A percentile compares a stretch with the other conserved stretches of the same genome.
Conservation (phyloP, 2,797 vertebrate species). For the Propithecus deckenii region DNA sequence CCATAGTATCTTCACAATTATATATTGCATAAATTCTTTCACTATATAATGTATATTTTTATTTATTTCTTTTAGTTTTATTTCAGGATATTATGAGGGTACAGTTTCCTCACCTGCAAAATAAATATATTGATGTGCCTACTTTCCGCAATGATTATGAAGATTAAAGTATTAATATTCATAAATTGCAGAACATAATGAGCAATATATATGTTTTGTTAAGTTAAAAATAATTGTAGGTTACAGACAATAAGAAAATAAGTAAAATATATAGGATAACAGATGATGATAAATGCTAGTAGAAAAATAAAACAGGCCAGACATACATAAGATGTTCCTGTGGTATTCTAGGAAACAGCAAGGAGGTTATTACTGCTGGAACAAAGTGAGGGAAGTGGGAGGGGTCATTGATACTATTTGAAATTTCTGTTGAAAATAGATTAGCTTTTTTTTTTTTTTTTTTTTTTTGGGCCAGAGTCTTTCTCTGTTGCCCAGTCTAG, state of each 20-base stretch:
- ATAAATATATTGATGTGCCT: background rate
- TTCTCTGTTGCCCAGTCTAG: too few species aligned
- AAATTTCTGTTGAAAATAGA: background rate
- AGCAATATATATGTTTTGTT: background rate
- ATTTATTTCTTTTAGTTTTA: constrained; percentile 39
- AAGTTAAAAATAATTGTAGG: background rate
- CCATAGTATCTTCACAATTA: constrained; percentile 62
- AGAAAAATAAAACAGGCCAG: background rate
- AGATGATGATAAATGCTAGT: background rate
- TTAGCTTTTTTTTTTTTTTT: background rate
- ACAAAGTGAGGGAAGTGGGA: background rate
- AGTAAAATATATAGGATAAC: background rate
- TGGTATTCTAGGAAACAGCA: background rate
- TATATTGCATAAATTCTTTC: constrained; percentile 50
- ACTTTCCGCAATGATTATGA: background rate
- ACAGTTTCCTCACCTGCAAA: background rate
- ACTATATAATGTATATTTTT: constrained; percentile 70
- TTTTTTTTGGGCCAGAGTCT: too few species aligned
- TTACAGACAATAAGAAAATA: background rate
- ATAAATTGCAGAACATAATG: background rate
- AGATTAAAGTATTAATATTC: background rate
- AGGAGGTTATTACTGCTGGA: background rate
- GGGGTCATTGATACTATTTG: background rate
- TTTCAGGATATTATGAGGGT: too few species aligned
- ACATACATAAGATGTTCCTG: background rate